These are phyloP conservation scores for Prietella phreatophila DNA, from an alignment of 2,113 vertebrate species.

Conservation along the genomic window DNA sequence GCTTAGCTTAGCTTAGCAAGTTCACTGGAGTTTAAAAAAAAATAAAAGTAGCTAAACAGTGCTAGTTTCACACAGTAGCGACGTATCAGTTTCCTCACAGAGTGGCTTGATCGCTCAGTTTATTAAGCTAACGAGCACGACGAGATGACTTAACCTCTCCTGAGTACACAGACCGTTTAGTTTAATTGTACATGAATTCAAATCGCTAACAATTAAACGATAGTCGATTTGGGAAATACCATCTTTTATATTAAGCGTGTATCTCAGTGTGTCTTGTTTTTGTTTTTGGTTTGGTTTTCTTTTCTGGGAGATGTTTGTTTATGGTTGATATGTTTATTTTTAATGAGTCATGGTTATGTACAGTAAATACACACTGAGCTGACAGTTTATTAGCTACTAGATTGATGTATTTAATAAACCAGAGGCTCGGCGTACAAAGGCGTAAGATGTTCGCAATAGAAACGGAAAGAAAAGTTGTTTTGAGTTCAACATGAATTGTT, in stretches of 20 bases:
- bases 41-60: too few species aligned
- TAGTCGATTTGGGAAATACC: background rate
- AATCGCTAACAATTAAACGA: background rate
- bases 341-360: background rate
- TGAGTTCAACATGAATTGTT: background rate
- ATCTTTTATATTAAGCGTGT: background rate
- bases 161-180: background rate
- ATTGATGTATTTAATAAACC: background rate
- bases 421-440: background rate
- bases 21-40: background rate
- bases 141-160: background rate
- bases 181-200: background rate
- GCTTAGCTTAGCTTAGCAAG: background rate
- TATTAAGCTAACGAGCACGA: background rate
- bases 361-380: too few species aligned
- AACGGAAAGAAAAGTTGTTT: background rate
- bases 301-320: background rate
- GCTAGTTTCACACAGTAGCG: too few species aligned
- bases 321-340: background rate
- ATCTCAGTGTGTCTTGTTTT: background rate
- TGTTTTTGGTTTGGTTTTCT: background rate
- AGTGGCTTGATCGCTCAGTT: background rate
- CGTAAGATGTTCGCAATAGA: background rate
- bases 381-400: background rate
- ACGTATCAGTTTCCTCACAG: background rate